Evolutionary conservation across 2,888 invertebrate genomes (phyloP), one percentile per base, ranked within the genome.

Genomic region (Platerodrilus igneus): DNA sequence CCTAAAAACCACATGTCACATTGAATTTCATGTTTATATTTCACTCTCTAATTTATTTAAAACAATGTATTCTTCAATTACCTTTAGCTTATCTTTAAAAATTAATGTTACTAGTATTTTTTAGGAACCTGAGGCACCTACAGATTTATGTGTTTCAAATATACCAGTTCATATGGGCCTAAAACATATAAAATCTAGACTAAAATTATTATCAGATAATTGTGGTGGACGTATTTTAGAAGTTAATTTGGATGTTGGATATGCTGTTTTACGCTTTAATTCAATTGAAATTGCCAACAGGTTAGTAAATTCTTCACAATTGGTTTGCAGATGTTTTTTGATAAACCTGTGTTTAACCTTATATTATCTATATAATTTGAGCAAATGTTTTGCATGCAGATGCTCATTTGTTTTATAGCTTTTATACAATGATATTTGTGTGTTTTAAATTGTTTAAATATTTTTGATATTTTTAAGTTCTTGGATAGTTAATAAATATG

Each of bases 201-300:
- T 91, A 37, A 76, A 79, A 41, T 74, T 79, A 54, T 64, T 90
- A 37, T 82, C 84, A 0, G 81, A 82, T 56, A 90, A 89, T 65
- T 87, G 86, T 60, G 89, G 90, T 1, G 90, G 90, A 2, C 77
- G 80, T 55, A 83, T 89, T 10, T 60, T 82, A 2, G 71, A 73
- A 37, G 70, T 88, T 10, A 41, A 53, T 22, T 40, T 45, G 7
- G 73, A 75, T 13, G 74, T 76, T 6, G 74, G 77, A 27, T 75
- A 72, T 37, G 87, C 88, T 3, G 69, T 78, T 44, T 62, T 90
- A 32, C 73, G 78, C 51, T 90, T 89, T 65, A 73, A 79, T 20
- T 81, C 79, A 22, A 71, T 76, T 27, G 83, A 83, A 57, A 78
- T 78, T 56, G 84, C 87, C 30, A 70, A 76, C 32, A 81, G 86